Base-by-base conservation (phyloP, 1,140 invertebrate genomes). In the Drosophila nigromelanica region DNA sequence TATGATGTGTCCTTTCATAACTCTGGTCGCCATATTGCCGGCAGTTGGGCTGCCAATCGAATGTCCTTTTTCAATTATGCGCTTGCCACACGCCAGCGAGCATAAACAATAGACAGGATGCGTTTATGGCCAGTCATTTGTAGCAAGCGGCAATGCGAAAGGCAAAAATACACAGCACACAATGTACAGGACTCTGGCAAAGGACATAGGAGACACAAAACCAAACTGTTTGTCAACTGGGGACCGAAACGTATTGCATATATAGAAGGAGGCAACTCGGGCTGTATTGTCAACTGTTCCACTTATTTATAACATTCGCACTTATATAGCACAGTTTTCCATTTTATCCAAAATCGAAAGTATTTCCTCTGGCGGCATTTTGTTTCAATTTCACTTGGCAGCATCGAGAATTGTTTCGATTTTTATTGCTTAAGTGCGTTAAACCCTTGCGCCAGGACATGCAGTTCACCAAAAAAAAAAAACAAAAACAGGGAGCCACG, bases 361-460 rank as follows among this genome's bases (percentile, higher is more conserved):
- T 82, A 79, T 79, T 66, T 63, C 21, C 69, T 50, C 58, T 68
- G 76, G 50, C 80, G 69, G 73, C 72, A 86, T 85, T 85, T 85
- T 89, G 82, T 87, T 87, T 89, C 82, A 87, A 87, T 87, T 87
- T 87, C 83, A 89, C 83, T 87, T 89, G 82, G 76, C 85, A 89
- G 73, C 83, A 70, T 73, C 76, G 83, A 87, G 82, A 89, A 89
- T 89, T 89, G 83, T 89, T 89, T 89, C 83, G 85, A 89, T 83
- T 89, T 89, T 89, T 89, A 89, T 89, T 89, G 83, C 83, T 89
- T 89, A 89, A 89, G 83, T 89, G 83, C 83, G 83, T 89, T 89
- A 89, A 89, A 80, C 83, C 85, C 83, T 87, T 83, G 85, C 83
- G 78, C 82, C 82, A 58, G 70, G 60, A 74, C 71, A 74, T 68